Percentiles rank a stretch among this genome's conserved stretches.
Conservation (phyloP, 2,888 invertebrate species). For the Ochlodes sylvanus region DNA sequence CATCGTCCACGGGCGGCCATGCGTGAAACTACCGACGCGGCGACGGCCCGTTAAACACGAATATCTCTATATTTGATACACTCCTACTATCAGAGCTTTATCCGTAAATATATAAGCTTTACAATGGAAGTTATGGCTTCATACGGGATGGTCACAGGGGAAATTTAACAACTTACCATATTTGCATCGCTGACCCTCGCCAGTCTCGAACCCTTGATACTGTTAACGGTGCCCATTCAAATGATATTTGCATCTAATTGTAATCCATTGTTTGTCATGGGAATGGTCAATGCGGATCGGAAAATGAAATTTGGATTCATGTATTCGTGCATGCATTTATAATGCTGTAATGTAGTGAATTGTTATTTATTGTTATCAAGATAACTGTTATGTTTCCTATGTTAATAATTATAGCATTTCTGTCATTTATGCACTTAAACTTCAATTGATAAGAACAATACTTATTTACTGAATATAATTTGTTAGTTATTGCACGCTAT, state of each 20-base stretch:
- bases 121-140: constrained; percentile 61
- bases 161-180: constrained; percentile 69
- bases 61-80: constrained; percentile 57
- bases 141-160: constrained; percentile 73
- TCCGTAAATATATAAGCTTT: constrained; percentile 38
- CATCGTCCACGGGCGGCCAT: constrained; percentile 53
- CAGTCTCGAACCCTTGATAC: constrained; percentile 47
- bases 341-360: constrained; percentile 33
- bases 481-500: too few species aligned
- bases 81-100: constrained; percentile 41
- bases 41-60: constrained; percentile 60
- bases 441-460: not conserved
- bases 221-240: constrained; percentile 67
- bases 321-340: constrained; percentile 8
- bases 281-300: constrained; percentile 59
- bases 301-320: constrained; percentile 42
- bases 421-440: not conserved
- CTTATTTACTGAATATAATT: too few species aligned
- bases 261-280: constrained; percentile 76
- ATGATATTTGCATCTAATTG: constrained; percentile 81
- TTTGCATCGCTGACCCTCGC: constrained; percentile 73
- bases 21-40: constrained; percentile 62
- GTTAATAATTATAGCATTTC: not conserved
- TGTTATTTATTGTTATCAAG: constrained; percentile 13
- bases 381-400: constrained; percentile 5